phyloP scores from a whole-genome alignment of 2,113 vertebrate genomes.

The Boulengeromyrus knoepffleri region DNA sequence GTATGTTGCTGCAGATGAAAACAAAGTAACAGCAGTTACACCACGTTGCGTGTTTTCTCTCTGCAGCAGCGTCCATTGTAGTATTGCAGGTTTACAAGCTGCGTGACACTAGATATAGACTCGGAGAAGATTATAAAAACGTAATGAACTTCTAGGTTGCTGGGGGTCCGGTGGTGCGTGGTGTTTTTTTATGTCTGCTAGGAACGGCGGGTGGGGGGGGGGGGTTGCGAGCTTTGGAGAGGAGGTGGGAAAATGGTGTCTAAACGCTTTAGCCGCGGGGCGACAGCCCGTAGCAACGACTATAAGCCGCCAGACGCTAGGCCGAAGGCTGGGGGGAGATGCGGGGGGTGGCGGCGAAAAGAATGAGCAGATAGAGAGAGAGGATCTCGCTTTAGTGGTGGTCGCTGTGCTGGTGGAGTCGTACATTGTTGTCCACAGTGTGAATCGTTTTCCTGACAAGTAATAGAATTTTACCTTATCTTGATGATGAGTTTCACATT shows the following conservation, averaged over 20 bases:
- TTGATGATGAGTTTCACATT: constrained; percentile 1
- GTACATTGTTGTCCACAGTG: neutral
- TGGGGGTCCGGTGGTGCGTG: constrained; percentile 63
- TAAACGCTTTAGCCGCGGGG: neutral
- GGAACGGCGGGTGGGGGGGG: neutral
- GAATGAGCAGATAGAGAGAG: neutral
- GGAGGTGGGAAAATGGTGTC: neutral
- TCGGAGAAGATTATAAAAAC: constrained; percentile 79
- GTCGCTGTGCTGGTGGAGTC: neutral
- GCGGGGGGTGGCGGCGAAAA: neutral
- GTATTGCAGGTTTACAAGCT: constrained; percentile 76
- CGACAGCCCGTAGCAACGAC: neutral
- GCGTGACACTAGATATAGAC: constrained; percentile 74
- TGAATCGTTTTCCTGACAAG: neutral
- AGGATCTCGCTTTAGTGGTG: neutral
- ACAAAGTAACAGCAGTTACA: constrained; percentile 48
- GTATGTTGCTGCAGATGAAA: neutral
- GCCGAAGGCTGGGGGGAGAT: neutral
- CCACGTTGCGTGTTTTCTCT: constrained; percentile 69
- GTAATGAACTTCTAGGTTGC: constrained; percentile 79
- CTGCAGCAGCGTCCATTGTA: constrained; percentile 70
- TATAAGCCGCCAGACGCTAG: neutral
- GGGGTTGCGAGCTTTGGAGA: neutral
- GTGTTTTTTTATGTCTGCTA: constrained; percentile 63
- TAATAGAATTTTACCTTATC: neutral